Evolutionary conservation across 2,888 invertebrate species (phyloP), one percentile per base, ranked within the genome.

Genomic region (Heliconius charithonia): DNA sequence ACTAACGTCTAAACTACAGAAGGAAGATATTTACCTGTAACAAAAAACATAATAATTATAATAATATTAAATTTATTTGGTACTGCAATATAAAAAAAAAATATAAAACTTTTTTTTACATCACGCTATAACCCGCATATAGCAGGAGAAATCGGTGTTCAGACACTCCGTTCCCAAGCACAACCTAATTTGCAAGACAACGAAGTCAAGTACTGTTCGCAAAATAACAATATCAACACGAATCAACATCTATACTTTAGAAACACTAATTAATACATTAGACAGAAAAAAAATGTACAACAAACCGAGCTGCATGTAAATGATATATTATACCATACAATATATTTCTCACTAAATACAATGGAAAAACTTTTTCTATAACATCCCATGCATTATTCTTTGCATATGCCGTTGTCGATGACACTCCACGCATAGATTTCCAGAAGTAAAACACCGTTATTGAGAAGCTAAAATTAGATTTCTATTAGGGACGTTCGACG

Each of bases 341-440:
- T 22, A 29, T 29, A 45, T 71, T 51, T 71, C 51, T 71, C 37
- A 67, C 22, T 37, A 25, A 69, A 69, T 9, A 69, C 41, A 69
- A 69, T 69, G 13, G 69, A 9, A 10, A 41, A 69, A 16, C 25
- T 25, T 45, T 45, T 41, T 69, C 41, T 37, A 16, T 66, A 16
- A 45, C 27, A 69, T 69, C 69, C 41, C 69, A 69, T 69, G 9
- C 41, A 69, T 69, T 69, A 41, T 69, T 69, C 69, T 69, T 45
- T 41, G 41, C 69, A 69, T 69, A 69, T 69, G 69, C 69, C 41
- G 16, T 69, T 69, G 69, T 69, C 41, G 69, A 69, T 25, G 69
- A 41, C 41, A 69, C n/a, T 69, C 16, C 67, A 69, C 25, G 41
- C 37, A 69, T 69, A 25, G 25, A 69, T 25, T 41, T 25, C 25